phyloP scores from a whole-genome alignment of 2,888 invertebrate genomes.

The Zonitis immaculata region DNA sequence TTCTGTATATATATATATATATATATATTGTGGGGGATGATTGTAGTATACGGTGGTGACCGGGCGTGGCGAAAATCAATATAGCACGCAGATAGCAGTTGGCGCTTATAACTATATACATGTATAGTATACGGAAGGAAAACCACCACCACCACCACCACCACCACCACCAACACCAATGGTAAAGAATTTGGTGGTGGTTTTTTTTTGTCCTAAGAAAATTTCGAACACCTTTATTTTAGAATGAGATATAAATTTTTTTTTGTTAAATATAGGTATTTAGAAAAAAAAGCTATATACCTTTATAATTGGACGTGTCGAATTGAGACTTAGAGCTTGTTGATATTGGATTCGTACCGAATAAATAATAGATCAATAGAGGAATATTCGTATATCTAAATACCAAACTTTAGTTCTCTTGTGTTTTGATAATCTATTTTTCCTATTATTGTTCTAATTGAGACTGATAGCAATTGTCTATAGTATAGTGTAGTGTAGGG shows the following conservation, averaged over 20 bases:
- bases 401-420: not conserved
- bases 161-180: too few species aligned
- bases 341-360: not conserved
- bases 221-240: too few species aligned
- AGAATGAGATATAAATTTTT: too few species aligned
- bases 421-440: not conserved
- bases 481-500: not conserved
- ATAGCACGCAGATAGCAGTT: slow-evolving; percentile 33
- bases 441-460: not conserved
- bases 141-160: slow-evolving; percentile 7
- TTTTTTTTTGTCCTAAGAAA: not conserved
- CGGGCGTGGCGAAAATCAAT: slow-evolving; percentile 40
- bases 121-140: slow-evolving; percentile 21
- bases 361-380: too few species aligned
- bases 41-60: slow-evolving; percentile 25
- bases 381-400: too few species aligned
- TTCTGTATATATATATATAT: too few species aligned
- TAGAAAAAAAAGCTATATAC: not conserved
- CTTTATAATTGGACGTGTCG: not conserved
- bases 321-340: not conserved
- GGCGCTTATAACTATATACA: slow-evolving; percentile 18
- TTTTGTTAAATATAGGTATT: too few species aligned
- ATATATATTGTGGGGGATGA: slow-evolving; percentile 12
- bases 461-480: not conserved
- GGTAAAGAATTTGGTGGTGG: not conserved